phyloP scores from a whole-genome alignment of 2,888 invertebrate genomes.

The Pocota personata region DNA sequence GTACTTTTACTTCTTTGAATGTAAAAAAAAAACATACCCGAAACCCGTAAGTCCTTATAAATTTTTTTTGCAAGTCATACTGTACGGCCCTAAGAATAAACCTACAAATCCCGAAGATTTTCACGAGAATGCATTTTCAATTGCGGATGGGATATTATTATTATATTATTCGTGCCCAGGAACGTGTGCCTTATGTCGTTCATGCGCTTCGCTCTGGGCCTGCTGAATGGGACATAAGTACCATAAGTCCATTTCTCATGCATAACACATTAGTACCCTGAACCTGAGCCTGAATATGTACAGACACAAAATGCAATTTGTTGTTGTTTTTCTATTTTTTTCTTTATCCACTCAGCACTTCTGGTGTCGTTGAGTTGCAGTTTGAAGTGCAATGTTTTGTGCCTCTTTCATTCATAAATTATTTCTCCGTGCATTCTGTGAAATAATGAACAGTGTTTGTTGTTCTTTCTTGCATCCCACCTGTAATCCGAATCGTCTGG shows the following conservation, averaged over 20 bases:
- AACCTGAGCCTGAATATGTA: conserved; percentile 56
- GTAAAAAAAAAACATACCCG: too few species aligned
- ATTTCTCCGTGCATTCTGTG: conserved; percentile 38
- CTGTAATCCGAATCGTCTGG: conserved; percentile 56
- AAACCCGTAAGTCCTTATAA: too few species aligned
- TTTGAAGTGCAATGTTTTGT: conserved; percentile 29
- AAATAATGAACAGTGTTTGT: conserved; percentile 44
- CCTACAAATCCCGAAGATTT: conserved; percentile 11
- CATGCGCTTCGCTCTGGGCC: background rate
- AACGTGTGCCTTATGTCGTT: conserved; percentile 48
- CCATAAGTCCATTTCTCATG: conserved; percentile 64
- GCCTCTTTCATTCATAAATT: conserved; percentile 69
- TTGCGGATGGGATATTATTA: conserved; percentile 61
- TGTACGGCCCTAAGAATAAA: background rate
- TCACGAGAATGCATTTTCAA: conserved; percentile 60
- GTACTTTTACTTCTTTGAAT: too few species aligned
- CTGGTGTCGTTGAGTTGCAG: conserved; percentile 58
- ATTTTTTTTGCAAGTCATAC: background rate
- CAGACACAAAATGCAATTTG: conserved; percentile 5
- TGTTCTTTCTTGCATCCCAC: conserved; percentile 63
- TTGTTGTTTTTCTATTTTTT: background rate
- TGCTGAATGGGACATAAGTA: conserved; percentile 41
- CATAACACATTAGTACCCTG: conserved; percentile 62
- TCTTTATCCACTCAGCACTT: conserved; percentile 51
- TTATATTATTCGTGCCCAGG: conserved; percentile 52